Conservation (phyloP, 2,113 vertebrate genomes). For the Addax nasomaculatus region DNA sequence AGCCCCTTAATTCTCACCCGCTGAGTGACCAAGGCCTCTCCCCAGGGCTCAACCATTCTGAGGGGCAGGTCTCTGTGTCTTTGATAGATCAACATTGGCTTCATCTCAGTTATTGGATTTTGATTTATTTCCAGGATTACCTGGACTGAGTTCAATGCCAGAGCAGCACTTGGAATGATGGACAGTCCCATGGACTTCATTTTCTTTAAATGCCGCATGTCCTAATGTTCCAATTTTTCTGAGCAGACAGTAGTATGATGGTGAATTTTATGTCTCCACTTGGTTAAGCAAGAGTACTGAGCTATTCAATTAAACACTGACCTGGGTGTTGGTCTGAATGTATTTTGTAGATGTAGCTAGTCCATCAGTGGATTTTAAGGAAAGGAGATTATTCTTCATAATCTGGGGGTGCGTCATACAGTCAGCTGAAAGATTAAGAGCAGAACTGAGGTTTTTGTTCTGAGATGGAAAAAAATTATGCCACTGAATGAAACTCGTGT, state of each 20-base stretch:
- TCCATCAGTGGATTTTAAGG: neutral
- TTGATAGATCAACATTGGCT: constrained; percentile 37
- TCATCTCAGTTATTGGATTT: constrained; percentile 60
- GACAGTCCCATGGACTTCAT: constrained; percentile 41
- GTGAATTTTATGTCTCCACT: neutral
- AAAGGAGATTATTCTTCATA: neutral
- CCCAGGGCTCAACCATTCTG: neutral
- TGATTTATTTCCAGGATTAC: constrained; percentile 64
- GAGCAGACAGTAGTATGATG: neutral
- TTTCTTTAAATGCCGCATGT: constrained; percentile 47
- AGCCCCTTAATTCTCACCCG: neutral
- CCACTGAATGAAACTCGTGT: neutral
- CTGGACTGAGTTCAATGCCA: constrained; percentile 57
- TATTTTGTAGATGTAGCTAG: neutral
- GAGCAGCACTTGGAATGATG: constrained; percentile 42
- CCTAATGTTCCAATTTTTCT: constrained; percentile 45
- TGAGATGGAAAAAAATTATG: neutral
- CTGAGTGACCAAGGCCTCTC: neutral
- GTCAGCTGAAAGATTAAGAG: neutral
- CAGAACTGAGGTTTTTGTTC: neutral
- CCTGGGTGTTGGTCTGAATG: neutral
- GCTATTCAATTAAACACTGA: neutral
- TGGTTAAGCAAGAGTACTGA: neutral
- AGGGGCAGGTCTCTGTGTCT: neutral
- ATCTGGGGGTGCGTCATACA: neutral